phyloP scores from a whole-genome alignment of 2,797 vertebrate genomes.

The Periparus ater region DNA sequence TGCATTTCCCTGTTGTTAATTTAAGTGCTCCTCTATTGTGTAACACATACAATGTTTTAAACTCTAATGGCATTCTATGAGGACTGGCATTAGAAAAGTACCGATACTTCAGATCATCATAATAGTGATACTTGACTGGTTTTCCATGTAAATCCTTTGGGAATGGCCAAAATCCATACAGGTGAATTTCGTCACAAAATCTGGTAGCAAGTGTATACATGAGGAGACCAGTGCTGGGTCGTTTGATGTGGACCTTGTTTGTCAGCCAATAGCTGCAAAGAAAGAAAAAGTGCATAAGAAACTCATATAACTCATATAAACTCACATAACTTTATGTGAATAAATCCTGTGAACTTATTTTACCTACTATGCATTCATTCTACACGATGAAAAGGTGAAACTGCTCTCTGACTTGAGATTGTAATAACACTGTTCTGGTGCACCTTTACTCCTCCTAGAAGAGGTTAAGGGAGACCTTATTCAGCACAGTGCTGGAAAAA shows the following conservation, averaged over 20 bases:
- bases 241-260: conserved; percentile 88
- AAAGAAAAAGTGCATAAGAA: conserved; percentile 24
- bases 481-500: not conserved
- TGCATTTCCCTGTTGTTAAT: conserved; percentile 84
- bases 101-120: conserved; percentile 86
- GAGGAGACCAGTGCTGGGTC: conserved; percentile 88
- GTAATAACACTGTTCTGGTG: not conserved
- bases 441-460: not conserved
- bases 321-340: not conserved
- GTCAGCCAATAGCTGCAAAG: conserved; percentile 87
- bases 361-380: not conserved
- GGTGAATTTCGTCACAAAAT: conserved; percentile 89
- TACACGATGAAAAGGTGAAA: not conserved
- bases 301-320: not conserved
- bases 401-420: not conserved
- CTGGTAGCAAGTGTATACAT: conserved; percentile 90
- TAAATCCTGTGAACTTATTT: not conserved
- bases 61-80: conserved; percentile 89
- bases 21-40: conserved; percentile 87
- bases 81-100: conserved; percentile 87
- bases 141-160: conserved; percentile 85
- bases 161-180: conserved; percentile 91
- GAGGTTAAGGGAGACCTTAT: not conserved
- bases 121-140: conserved; percentile 89
- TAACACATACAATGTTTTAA: conserved; percentile 83